Evolutionary conservation across 1,140 invertebrate species (phyloP), one percentile per base, ranked within the genome.

Genomic region (Papilio helenus): DNA sequence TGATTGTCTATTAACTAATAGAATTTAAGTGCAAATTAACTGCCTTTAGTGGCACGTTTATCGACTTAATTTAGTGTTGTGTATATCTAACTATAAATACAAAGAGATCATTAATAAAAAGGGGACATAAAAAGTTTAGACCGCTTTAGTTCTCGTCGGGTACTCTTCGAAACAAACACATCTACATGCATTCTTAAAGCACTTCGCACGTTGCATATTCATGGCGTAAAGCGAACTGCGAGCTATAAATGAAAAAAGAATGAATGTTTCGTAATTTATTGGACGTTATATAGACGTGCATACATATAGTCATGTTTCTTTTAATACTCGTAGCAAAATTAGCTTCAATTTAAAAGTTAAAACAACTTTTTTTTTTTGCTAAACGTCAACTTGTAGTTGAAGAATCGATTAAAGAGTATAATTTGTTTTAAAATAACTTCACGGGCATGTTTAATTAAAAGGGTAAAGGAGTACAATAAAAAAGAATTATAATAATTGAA

Each of bases 1-100:
- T 61, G 61, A 68, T 51, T 74, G 42, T 51, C 72, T 73, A 74
- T 74, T 51, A 74, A 74, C 42, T 74, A 76, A 76, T 55, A 55
- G 46, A 55, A 51, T 76, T 76, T 55, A 76, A 76, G 73, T 76
- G 73, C 73, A 76, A 76, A 76, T 76, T 76, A 76, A 76, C 44
- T 49, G 49, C 46, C 12, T 76, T 55, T 26, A 49, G 16, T 34
- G n/a, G 26, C 20, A 49, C 44, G 26, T 76, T 76, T 55, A 76
- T 76, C 49, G 44, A 51, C 14, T 76, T 55, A 51, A 76, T 76
- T 76, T 76, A 76, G 73, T 55, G 49, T 55, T 55, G 5, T 76
- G 49, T 55, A 76, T 55, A 76, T 55, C 8, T 34, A 76, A 51
- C 49, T 76, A 76, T 76, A 76, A 76, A 76, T 55, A 55, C 49